A percentile compares a stretch with the other conserved stretches of the same genome.
Evolutionary conservation across 1,140 invertebrate genomes (phyloP).

Genomic region (Marisa cornuarietis): DNA sequence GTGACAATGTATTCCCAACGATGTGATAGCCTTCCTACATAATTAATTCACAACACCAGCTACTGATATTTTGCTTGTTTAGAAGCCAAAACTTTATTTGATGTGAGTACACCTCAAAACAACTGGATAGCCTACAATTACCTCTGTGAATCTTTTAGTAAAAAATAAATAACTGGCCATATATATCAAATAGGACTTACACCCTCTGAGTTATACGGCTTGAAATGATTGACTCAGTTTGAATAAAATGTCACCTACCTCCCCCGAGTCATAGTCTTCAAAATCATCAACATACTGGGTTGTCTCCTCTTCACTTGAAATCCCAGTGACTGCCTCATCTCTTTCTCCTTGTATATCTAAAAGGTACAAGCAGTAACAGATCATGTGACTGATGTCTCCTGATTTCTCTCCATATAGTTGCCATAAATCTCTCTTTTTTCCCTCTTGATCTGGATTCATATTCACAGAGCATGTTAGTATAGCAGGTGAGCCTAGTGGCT

Average conservation of each 20-base stretch:
- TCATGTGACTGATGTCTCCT: neutral
- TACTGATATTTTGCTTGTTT: no score
- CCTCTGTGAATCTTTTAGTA: no score
- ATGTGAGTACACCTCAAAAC: no score
- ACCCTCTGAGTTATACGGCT: neutral
- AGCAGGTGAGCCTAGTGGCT: no score
- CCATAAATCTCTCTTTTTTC: neutral
- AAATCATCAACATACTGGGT: slow-evolving; percentile 54
- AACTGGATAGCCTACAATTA: no score
- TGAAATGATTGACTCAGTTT: no score
- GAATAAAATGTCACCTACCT: slow-evolving; percentile 29
- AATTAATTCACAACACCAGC: no score
- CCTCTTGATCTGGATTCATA: neutral
- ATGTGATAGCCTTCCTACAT: no score
- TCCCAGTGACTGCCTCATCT: slow-evolving; percentile 27
- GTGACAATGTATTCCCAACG: no score
- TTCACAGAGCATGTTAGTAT: neutral
- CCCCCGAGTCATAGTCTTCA: slow-evolving; percentile 53
- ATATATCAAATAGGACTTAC: neutral
- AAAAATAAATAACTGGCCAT: no score
- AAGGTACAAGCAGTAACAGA: neutral
- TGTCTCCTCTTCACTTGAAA: slow-evolving; percentile 23
- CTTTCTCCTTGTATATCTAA: slow-evolving; percentile 45
- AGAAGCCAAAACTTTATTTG: no score
- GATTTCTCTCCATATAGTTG: neutral